Evolutionary conservation across 2,888 invertebrate genomes (phyloP).

Genomic region (Morpho achilles): DNA sequence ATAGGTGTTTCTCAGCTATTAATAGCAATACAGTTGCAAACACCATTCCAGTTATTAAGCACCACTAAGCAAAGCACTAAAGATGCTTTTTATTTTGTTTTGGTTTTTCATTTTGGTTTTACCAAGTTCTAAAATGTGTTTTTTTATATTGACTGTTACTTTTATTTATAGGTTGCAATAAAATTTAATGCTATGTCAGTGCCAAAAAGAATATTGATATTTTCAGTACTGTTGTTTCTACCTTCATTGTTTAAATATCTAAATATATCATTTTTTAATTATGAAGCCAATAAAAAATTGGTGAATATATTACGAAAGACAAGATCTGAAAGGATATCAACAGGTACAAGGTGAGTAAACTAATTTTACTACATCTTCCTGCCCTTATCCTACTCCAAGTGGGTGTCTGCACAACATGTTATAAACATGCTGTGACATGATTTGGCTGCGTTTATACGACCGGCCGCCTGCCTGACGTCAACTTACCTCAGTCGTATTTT

Average conservation of each 20-base stretch:
- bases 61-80: too few species aligned
- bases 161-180: constrained; percentile 58
- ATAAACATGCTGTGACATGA: too few species aligned
- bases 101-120: constrained; percentile 4
- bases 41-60: too few species aligned
- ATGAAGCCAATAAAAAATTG: constrained; percentile 49
- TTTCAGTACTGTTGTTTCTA: constrained; percentile 52
- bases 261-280: constrained; percentile 59
- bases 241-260: constrained; percentile 49
- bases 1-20: too few species aligned
- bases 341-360: constrained; percentile 48
- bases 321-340: constrained; percentile 54
- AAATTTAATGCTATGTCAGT: constrained; percentile 58
- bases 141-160: constrained; percentile 1
- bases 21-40: too few species aligned
- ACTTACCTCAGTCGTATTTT: too few species aligned
- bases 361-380: neutral
- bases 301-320: constrained; percentile 56
- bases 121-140: too few species aligned
- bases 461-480: too few species aligned
- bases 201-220: constrained; percentile 48
- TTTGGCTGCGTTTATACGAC: too few species aligned
- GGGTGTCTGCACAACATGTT: too few species aligned
- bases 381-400: too few species aligned
- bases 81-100: neutral